phyloP scores from a whole-genome alignment of 1,140 invertebrate species.

The Sminthurides bifidus region DNA sequence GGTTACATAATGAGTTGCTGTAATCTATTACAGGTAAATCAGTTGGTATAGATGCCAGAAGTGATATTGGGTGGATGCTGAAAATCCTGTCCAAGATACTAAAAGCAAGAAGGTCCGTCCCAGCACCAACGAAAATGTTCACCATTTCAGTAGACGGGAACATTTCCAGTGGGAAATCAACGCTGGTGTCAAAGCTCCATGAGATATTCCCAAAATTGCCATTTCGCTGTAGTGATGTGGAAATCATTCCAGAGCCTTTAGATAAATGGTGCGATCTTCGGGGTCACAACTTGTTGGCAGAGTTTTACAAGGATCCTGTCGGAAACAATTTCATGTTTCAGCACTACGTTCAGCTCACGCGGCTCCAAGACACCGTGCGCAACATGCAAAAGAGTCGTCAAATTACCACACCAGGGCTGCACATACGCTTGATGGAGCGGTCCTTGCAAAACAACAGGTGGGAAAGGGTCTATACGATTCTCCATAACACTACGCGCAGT shows the following conservation, averaged over 20 bases:
- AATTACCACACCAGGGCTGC: slow-evolving; percentile 8
- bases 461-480: not conserved
- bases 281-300: slow-evolving; percentile 43
- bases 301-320: slow-evolving; percentile 43
- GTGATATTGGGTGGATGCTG: no score
- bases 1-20: no score
- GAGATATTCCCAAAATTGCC: slow-evolving; percentile 5
- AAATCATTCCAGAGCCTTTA: slow-evolving; percentile 36
- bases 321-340: slow-evolving; percentile 45
- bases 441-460: slow-evolving; percentile 44
- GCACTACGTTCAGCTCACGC: slow-evolving; percentile 45
- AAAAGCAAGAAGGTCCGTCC: no score
- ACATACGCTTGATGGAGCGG: slow-evolving; percentile 45
- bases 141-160: slow-evolving; percentile 41
- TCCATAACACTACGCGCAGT: slow-evolving; percentile 5
- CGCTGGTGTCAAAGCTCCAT: slow-evolving; percentile 34
- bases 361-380: slow-evolving; percentile 35
- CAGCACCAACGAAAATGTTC: no score
- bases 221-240: slow-evolving; percentile 8
- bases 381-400: slow-evolving; percentile 16
- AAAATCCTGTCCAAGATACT: no score
- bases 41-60: no score
- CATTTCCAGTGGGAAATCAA: slow-evolving; percentile 42
- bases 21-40: no score
- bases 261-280: slow-evolving; percentile 43